Conservation (phyloP, 1,140 invertebrate species). For the Myzus persicae region DNA sequence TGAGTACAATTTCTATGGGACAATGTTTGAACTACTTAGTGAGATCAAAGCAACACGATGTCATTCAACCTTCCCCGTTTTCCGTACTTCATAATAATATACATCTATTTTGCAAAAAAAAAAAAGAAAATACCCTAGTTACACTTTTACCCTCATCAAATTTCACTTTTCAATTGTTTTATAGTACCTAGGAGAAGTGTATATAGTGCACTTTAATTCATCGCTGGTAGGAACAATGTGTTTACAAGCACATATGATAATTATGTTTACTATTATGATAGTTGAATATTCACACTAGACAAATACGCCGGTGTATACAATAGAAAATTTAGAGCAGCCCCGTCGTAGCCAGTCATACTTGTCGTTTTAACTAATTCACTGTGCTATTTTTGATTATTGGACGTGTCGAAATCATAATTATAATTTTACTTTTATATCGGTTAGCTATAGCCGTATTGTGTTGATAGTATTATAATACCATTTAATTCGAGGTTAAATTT, state of each 20-base stretch:
- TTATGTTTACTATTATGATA: background rate
- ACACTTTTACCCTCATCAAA: constrained; percentile 26
- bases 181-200: background rate
- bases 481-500: background rate
- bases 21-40: background rate
- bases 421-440: background rate
- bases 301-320: background rate
- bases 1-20: background rate
- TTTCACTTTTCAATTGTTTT: constrained; percentile 43
- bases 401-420: background rate
- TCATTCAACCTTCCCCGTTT: constrained; percentile 23
- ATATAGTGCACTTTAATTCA: constrained; percentile 10
- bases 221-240: background rate
- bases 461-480: background rate
- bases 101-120: background rate
- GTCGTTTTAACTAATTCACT: background rate
- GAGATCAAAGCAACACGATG: constrained; percentile 37
- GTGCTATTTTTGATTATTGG: background rate
- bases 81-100: constrained; percentile 11
- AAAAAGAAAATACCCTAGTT: constrained; percentile 24
- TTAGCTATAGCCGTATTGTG: background rate
- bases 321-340: background rate
- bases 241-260: background rate
- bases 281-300: background rate
- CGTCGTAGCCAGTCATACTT: background rate